Evolutionary conservation across 2,888 invertebrate genomes (phyloP).

Genomic region (Plusia festucae): DNA sequence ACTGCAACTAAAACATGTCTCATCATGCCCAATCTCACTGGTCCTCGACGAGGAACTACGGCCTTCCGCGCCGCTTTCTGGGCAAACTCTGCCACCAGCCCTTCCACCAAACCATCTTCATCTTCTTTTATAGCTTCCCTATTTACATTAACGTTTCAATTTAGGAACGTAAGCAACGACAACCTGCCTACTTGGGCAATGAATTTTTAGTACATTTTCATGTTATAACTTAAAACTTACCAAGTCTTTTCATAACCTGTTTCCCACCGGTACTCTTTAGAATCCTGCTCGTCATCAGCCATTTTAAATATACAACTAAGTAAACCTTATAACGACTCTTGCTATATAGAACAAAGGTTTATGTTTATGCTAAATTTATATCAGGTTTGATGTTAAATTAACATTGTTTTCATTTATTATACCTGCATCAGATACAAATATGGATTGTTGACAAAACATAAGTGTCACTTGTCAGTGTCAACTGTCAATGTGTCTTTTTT

Average conservation of each 20-base stretch:
- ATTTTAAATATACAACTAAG: slow-evolving; percentile 71
- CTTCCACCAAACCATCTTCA: slow-evolving; percentile 97
- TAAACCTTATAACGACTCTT: background rate
- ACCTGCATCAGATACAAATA: too few relatives aligned
- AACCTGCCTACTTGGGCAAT: background rate
- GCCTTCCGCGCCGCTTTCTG: slow-evolving; percentile 96
- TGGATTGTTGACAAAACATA: too few relatives aligned
- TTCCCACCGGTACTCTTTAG: slow-evolving; percentile 98
- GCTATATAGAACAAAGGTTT: background rate
- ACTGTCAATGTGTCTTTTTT: too few relatives aligned
- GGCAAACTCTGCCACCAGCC: slow-evolving; percentile 97
- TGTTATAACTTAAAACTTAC: slow-evolving; percentile 82
- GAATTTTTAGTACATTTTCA: background rate
- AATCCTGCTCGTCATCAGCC: slow-evolving; percentile 95
- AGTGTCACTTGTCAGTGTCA: too few relatives aligned
- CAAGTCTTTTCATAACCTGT: slow-evolving; percentile 98
- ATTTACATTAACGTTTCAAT: slow-evolving; percentile 35
- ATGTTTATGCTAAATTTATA: background rate
- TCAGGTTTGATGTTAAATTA: background rate
- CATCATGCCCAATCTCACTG: slow-evolving; percentile 99
- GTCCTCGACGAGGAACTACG: slow-evolving; percentile 92
- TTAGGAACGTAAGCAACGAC: background rate
- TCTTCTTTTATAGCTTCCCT: slow-evolving; percentile 99
- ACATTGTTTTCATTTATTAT: too few relatives aligned
- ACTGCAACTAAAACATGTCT: slow-evolving; percentile 97